These are phyloP conservation scores for Ceyx margarethae DNA, from an alignment of 2,113 vertebrate genomes.

Conservation along the genomic window DNA sequence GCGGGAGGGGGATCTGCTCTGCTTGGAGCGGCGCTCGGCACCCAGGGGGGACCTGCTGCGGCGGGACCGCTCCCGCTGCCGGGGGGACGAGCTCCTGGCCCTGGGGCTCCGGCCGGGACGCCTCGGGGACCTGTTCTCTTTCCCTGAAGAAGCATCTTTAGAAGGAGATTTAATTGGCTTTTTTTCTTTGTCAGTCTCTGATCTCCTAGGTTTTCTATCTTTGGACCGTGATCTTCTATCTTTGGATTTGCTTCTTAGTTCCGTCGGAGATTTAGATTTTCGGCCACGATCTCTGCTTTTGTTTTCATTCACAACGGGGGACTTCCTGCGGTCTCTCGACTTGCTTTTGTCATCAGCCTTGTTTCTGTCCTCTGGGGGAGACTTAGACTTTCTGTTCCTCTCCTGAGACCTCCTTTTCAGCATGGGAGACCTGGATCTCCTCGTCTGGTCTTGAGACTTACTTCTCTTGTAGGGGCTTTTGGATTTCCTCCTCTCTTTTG, in stretches of 20 bases:
- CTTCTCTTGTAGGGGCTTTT: conserved; percentile 82
- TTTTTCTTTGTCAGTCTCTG: conserved; percentile 86
- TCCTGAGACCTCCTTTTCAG: conserved; percentile 79
- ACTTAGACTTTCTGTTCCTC: conserved; percentile 77
- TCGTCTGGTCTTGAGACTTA: conserved; percentile 83
- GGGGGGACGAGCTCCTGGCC: conserved; percentile 88
- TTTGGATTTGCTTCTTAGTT: conserved; percentile 80
- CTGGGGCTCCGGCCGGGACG: conserved; percentile 80
- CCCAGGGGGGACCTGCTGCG: conserved; percentile 77
- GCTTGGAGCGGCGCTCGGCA: conserved; percentile 82
- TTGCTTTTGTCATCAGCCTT: conserved; percentile 77
- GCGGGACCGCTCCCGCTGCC: conserved; percentile 79
- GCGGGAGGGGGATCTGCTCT: conserved; percentile 86
- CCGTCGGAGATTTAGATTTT: conserved; percentile 82
- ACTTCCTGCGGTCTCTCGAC: conserved; percentile 79
- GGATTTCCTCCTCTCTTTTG: conserved; percentile 87
- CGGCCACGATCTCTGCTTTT: conserved; percentile 82
- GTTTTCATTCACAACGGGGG: conserved; percentile 77
- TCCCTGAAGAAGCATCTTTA: conserved; percentile 95
- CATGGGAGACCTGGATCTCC: conserved; percentile 81
- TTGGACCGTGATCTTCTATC: conserved; percentile 83
- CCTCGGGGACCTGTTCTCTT: conserved; percentile 93
- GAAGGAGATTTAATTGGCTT: conserved; percentile 93
- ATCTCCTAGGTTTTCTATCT: conserved; percentile 81
- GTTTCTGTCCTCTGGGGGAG: conserved; percentile 75